These are phyloP conservation scores for Mylabris phalerata DNA, from an alignment of 1,140 invertebrate species.

Conservation along the genomic window DNA sequence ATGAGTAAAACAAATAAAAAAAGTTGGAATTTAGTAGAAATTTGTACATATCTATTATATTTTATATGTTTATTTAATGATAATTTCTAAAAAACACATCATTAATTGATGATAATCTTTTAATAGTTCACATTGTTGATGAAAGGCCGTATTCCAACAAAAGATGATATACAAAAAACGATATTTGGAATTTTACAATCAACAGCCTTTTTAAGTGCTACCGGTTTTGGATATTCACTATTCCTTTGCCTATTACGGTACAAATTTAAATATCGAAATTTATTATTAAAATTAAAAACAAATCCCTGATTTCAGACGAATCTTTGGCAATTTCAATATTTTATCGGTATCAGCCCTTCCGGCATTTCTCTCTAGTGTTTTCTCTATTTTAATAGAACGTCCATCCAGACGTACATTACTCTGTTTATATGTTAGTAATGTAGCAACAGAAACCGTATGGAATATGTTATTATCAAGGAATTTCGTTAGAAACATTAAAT, in stretches of 20 bases:
- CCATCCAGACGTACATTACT: conserved; percentile 62
- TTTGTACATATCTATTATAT: no score
- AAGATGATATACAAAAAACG: conserved; percentile 57
- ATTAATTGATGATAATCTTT: not conserved
- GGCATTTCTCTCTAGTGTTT: conserved; percentile 60
- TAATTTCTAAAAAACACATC: not conserved
- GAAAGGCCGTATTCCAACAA: conserved; percentile 55
- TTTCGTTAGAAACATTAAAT: conserved; percentile 52
- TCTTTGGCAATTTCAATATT: conserved; percentile 62
- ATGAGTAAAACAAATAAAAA: no score
- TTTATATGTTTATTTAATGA: not conserved
- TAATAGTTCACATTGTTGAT: conserved; percentile 62
- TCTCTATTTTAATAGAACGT: conserved; percentile 69
- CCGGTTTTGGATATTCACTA: conserved; percentile 63
- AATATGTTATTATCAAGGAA: conserved; percentile 61
- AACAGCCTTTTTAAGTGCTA: conserved; percentile 66
- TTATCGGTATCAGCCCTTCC: conserved; percentile 64
- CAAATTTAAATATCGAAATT: not conserved
- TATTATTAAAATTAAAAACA: not conserved
- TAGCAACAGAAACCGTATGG: conserved; percentile 73
- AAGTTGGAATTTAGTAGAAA: no score
- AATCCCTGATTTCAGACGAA: conserved; percentile 45
- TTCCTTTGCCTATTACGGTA: conserved; percentile 63
- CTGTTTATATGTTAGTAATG: conserved; percentile 73
- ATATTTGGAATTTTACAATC: conserved; percentile 63